Evolutionary conservation across 2,888 invertebrate species (phyloP).

Genomic region (Uropetala carovei): DNA sequence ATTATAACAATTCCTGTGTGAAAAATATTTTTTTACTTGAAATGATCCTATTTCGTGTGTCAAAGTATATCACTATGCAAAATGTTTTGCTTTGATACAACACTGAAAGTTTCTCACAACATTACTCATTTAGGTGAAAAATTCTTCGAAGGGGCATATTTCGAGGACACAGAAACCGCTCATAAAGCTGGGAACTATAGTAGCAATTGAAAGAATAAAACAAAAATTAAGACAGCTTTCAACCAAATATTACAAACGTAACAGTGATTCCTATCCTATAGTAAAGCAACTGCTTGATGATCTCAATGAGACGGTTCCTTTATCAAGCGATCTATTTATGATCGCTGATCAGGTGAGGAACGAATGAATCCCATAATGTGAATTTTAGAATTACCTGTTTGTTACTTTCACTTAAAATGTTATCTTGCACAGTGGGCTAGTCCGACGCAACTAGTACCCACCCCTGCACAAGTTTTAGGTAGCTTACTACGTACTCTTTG

Average conservation of each 20-base stretch:
- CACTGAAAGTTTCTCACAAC: not conserved
- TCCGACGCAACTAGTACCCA: slow-evolving; percentile 73
- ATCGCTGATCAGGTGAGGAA: slow-evolving; percentile 66
- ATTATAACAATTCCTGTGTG: no score
- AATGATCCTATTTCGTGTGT: no score
- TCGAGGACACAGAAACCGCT: slow-evolving; percentile 6
- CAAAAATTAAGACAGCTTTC: slow-evolving; percentile 65
- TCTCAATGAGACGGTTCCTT: slow-evolving; percentile 66
- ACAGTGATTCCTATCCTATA: slow-evolving; percentile 64
- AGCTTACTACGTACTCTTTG: slow-evolving; percentile 82
- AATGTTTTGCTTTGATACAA: not conserved
- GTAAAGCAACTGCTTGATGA: slow-evolving; percentile 67
- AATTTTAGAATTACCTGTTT: not conserved
- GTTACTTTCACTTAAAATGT: not conserved
- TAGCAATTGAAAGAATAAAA: slow-evolving; percentile 66
- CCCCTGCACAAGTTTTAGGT: slow-evolving; percentile 77
- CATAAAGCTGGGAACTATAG: slow-evolving; percentile 65
- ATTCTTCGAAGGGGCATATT: not conserved
- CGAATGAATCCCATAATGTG: not conserved
- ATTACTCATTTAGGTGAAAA: slow-evolving; percentile 17
- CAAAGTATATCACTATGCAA: no score
- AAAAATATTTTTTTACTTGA: no score
- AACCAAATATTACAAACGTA: slow-evolving; percentile 66
- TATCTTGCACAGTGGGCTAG: slow-evolving; percentile 72
- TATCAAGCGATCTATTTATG: slow-evolving; percentile 67